These are phyloP conservation scores for Porites lobata DNA, from an alignment of 92 coral and sea anemone genomes.

Conservation along the genomic window DNA sequence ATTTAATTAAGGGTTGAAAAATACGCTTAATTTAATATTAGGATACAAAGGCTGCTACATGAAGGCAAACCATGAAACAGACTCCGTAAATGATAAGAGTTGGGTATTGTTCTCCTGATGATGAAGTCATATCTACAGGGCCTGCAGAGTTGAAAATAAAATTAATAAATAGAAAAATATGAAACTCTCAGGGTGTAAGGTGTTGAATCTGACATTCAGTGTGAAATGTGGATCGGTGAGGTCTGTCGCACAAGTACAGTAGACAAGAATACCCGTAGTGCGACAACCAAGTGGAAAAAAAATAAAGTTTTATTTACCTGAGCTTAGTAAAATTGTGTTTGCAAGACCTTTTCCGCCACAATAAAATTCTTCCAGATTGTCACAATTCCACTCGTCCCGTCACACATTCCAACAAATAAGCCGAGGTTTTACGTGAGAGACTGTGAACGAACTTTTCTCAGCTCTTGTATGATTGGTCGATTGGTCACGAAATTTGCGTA, in stretches of 20 bases:
- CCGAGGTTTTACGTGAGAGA: background rate
- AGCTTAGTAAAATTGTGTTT: background rate
- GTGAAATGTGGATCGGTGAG: too few relatives aligned
- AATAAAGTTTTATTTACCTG: background rate
- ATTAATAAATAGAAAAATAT: too few relatives aligned
- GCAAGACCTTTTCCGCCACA: background rate
- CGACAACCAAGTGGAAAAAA: background rate
- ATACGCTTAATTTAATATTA: background rate
- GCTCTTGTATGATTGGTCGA: conserved; percentile 3
- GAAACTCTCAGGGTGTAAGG: background rate
- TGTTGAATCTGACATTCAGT: too few relatives aligned
- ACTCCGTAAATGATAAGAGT: conserved; percentile 94
- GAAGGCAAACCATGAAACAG: conserved; percentile 84
- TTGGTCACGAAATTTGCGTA: too few relatives aligned
- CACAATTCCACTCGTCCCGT: background rate
- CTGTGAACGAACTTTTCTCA: background rate
- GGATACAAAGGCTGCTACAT: conserved; percentile 99
- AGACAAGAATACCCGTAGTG: too few relatives aligned
- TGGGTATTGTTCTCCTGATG: conserved; percentile 73
- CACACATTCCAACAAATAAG: too few relatives aligned
- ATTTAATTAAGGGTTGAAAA: background rate
- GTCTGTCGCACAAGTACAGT: too few relatives aligned
- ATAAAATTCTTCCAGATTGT: background rate
- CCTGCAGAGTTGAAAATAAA: background rate
- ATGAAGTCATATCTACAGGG: conserved; percentile 24